Conservation (phyloP, 2,888 invertebrate genomes). For the Meganola albula region DNA sequence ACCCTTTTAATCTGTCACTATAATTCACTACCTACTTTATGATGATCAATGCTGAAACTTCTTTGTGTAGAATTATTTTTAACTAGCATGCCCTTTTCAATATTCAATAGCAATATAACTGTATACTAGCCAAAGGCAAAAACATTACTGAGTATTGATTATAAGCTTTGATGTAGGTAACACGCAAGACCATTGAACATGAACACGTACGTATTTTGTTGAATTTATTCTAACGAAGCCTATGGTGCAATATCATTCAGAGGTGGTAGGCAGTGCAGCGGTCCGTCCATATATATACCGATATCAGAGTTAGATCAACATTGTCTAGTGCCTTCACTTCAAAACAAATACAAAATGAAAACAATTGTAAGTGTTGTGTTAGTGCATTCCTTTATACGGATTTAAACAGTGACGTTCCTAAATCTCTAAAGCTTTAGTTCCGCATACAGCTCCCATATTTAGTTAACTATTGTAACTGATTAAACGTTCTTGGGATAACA, state of each 20-base stretch:
- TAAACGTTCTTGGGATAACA: no score
- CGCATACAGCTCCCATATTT: no score
- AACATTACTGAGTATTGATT: slow-evolving; percentile 22
- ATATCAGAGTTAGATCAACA: slow-evolving; percentile 63
- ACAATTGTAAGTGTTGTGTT: slow-evolving; percentile 69
- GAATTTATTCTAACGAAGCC: slow-evolving; percentile 59
- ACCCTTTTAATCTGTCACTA: no score
- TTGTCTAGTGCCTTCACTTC: slow-evolving; percentile 67
- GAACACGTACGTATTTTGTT: slow-evolving; percentile 52
- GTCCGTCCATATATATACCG: slow-evolving; percentile 66
- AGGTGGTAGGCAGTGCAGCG: slow-evolving; percentile 62
- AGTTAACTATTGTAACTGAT: no score
- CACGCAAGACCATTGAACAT: slow-evolving; percentile 45
- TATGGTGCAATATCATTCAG: slow-evolving; percentile 65
- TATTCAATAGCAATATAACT: no score
- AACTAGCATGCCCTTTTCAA: no score
- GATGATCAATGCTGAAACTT: no score
- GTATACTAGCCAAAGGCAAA: slow-evolving; percentile 12
- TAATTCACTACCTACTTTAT: no score
- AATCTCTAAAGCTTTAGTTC: no score
- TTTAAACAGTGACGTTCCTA: no score
- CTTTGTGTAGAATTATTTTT: no score
- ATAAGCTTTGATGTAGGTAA: slow-evolving; percentile 34
- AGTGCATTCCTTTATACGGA: slow-evolving; percentile 40
- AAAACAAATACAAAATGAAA: slow-evolving; percentile 62